Base-by-base conservation (phyloP, 2,888 invertebrate species). In the Nomada ruficornis region DNA sequence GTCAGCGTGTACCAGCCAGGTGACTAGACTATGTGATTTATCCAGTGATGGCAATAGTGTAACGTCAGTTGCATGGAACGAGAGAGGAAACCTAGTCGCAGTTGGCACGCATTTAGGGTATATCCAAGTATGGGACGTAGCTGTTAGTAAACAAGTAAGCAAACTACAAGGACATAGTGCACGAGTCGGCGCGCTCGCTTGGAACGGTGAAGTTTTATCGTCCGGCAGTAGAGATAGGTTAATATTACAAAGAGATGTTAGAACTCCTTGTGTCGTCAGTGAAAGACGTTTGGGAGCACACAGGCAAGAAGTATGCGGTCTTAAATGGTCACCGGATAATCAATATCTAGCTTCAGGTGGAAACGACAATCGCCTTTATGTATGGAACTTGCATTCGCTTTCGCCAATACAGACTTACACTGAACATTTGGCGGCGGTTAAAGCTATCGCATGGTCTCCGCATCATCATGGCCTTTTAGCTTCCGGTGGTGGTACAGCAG, bases 1-100 rank as follows among this genome's bases (percentile, higher is more conserved):
- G 99, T 99, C 98, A 91, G 99, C 99, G 13, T 98, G 98, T 93
- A 99, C 99, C 82, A 99, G 99, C 94, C 99, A 99, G 96, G 98
- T 99, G 85, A 98, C 98, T 42, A 96, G 99, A 91, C 95, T 99
- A 54, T 99, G 99, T 94, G 99, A 99, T 94, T 95, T 99, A 80
- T 97, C 98, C 10, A 96, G 96, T 55, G 98, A 99, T 93, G 97
- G 97, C 47, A 99, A 99, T 94, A 97, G 98, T 10, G 99, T 99
- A 52, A 99, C 99, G 5, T 99, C 99, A 1, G 99, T 99, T 29
- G 98, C 99, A 67, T 99, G 99, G 99, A 98, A 98, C 92, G 99
- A 99, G 93, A 96, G 99, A 87, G 99, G 99, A 18, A 98, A 98
- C 93, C 95, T 98, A 62, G 98, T 99, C 7, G 99, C 99, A 0